Evolutionary conservation across 2,797 vertebrate species (phyloP).

Genomic region (Sarcoramphus papa): DNA sequence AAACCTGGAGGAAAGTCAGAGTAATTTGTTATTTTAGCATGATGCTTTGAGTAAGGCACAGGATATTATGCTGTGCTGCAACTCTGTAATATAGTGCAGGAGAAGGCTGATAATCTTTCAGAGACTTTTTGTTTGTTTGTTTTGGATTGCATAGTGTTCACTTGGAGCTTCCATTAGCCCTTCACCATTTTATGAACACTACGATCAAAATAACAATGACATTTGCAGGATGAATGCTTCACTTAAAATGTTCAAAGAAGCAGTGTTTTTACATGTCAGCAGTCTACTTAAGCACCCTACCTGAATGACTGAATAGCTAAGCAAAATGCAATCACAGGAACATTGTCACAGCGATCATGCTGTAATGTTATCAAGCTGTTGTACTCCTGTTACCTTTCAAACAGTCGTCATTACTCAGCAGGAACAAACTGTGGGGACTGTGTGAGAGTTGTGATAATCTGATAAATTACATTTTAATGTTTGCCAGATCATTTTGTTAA

Average conservation of each 20-base stretch:
- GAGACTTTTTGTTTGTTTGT: slow-evolving; percentile 30
- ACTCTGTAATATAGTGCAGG: background rate
- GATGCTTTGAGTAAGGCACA: slow-evolving; percentile 21
- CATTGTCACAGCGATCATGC: slow-evolving; percentile 38
- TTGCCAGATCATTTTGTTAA: slow-evolving; percentile 32
- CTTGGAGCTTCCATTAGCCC: slow-evolving; percentile 32
- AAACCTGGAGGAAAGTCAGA: slow-evolving; percentile 36
- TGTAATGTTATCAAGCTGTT: slow-evolving; percentile 49
- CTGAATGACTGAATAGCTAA: slow-evolving; percentile 64
- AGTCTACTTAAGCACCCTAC: slow-evolving; percentile 56
- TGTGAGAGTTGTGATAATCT: slow-evolving; percentile 1
- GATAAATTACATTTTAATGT: slow-evolving; percentile 52
- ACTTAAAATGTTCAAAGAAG: slow-evolving; percentile 44
- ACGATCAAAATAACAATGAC: slow-evolving; percentile 39
- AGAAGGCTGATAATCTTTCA: slow-evolving; percentile 30
- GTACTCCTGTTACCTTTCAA: slow-evolving; percentile 48
- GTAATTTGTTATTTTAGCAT: slow-evolving; percentile 39
- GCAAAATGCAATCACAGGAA: slow-evolving; percentile 26
- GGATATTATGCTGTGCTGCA: background rate
- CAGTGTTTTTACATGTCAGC: slow-evolving; percentile 42
- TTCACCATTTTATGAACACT: slow-evolving; percentile 29
- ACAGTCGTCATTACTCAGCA: slow-evolving; percentile 56
- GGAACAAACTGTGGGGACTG: background rate
- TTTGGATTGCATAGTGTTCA: slow-evolving; percentile 11
- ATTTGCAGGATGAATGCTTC: slow-evolving; percentile 52